Evolutionary conservation across 2,797 vertebrate species (phyloP).

Genomic region (Paramormyrops hopkinsi): DNA sequence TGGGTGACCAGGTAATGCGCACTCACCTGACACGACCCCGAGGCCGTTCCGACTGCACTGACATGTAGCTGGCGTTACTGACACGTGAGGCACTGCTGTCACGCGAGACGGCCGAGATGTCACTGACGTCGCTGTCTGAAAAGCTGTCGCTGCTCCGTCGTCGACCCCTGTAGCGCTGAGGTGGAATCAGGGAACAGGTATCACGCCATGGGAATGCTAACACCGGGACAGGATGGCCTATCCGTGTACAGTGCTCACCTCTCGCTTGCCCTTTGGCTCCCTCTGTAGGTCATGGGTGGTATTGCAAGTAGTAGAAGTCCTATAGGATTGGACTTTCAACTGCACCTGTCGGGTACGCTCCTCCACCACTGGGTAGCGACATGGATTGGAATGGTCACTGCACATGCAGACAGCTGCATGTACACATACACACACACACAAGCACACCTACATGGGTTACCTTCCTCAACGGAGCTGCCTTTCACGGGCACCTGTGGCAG

Average conservation of each 20-base stretch:
- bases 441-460: conserved; percentile 46
- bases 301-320: conserved; percentile 76
- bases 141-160: conserved; percentile 91
- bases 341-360: conserved; percentile 86
- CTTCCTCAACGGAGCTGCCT: conserved; percentile 92
- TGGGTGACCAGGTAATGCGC: not conserved
- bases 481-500: conserved; percentile 92
- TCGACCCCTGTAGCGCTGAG: conserved; percentile 86
- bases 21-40: conserved; percentile 83
- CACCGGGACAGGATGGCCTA: not conserved
- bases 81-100: conserved; percentile 99
- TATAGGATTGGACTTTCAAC: conserved; percentile 87
- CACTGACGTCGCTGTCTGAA: conserved; percentile 98
- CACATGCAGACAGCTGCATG: not conserved
- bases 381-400: not conserved
- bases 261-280: conserved; percentile 84
- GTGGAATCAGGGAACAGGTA: not conserved
- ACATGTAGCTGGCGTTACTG: conserved; percentile 99
- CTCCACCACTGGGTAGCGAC: conserved; percentile 62
- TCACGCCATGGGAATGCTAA: not conserved
- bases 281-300: conserved; percentile 92
- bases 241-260: conserved; percentile 49
- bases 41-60: conserved; percentile 94
- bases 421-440: not conserved
- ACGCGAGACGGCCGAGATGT: conserved; percentile 95